These are phyloP conservation scores for Psylliodes chrysocephalus DNA, from an alignment of 2,888 invertebrate species.

Conservation along the genomic window DNA sequence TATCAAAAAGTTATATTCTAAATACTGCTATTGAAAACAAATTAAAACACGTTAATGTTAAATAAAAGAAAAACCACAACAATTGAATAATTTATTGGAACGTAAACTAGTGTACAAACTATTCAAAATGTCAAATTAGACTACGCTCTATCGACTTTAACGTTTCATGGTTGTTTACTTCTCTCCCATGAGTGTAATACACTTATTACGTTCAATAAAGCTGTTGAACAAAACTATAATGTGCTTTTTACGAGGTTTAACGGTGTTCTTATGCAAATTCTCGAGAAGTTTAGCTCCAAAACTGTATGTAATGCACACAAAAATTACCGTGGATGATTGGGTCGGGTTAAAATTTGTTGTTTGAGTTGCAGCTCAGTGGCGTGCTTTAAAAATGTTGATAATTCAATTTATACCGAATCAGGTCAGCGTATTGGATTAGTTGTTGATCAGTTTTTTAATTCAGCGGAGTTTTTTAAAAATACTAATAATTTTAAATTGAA, in stretches of 20 bases:
- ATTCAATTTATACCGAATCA: too few species aligned
- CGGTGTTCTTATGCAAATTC: slow-evolving; percentile 15
- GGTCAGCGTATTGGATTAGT: too few species aligned
- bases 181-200: slow-evolving; percentile 3
- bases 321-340: slow-evolving; percentile 7
- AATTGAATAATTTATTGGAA: too few species aligned
- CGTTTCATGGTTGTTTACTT: neutral
- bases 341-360: neutral
- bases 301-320: slow-evolving; percentile 10
- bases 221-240: slow-evolving; percentile 19
- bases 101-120: neutral
- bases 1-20: too few species aligned
- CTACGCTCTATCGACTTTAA: slow-evolving; percentile 8
- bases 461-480: too few species aligned
- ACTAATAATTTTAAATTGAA: too few species aligned
- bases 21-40: too few species aligned
- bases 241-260: slow-evolving; percentile 1
- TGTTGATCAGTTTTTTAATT: too few species aligned
- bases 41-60: too few species aligned
- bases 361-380: neutral
- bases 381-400: too few species aligned
- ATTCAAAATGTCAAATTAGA: neutral
- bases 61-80: too few species aligned
- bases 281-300: slow-evolving; percentile 1
- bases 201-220: slow-evolving; percentile 5